Conservation (phyloP, 2,888 invertebrate species). For the Andrena fulva region DNA sequence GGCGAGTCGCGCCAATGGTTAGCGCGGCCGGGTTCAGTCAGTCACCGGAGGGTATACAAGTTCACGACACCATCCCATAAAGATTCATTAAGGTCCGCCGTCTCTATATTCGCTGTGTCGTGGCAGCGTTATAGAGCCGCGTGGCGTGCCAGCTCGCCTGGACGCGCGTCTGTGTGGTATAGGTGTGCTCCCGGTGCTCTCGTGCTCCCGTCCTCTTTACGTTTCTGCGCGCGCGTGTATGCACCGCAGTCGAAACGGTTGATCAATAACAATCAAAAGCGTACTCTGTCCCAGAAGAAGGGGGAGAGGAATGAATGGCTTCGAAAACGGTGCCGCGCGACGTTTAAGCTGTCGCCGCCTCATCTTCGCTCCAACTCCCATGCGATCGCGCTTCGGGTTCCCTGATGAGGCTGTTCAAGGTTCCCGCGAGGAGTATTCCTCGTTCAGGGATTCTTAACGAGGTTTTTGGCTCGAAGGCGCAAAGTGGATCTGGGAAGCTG, state of each 20-base stretch:
- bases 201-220: slow-evolving; percentile 15
- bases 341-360: slow-evolving; percentile 38
- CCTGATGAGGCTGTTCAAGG: neutral
- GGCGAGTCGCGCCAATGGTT: slow-evolving; percentile 78
- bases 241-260: slow-evolving; percentile 77
- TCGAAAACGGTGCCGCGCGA: slow-evolving; percentile 57
- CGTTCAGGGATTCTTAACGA: neutral
- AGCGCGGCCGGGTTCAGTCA: slow-evolving; percentile 81
- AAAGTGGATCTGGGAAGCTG: neutral
- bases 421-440: neutral
- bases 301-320: slow-evolving; percentile 59
- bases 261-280: slow-evolving; percentile 83
- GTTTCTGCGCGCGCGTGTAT: slow-evolving; percentile 34
- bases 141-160: slow-evolving; percentile 69
- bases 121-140: slow-evolving; percentile 81
- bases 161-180: slow-evolving; percentile 39
- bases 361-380: slow-evolving; percentile 29
- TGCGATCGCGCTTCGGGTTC: neutral
- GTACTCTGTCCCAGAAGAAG: slow-evolving; percentile 59
- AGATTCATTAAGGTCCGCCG: slow-evolving; percentile 84
- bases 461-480: neutral
- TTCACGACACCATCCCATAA: slow-evolving; percentile 85
- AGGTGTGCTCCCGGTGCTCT: slow-evolving; percentile 10
- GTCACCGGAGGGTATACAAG: slow-evolving; percentile 84
- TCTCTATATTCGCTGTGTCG: slow-evolving; percentile 82